phyloP scores from a whole-genome alignment of 1,140 invertebrate genomes.

The Platorchestia sp. region DNA sequence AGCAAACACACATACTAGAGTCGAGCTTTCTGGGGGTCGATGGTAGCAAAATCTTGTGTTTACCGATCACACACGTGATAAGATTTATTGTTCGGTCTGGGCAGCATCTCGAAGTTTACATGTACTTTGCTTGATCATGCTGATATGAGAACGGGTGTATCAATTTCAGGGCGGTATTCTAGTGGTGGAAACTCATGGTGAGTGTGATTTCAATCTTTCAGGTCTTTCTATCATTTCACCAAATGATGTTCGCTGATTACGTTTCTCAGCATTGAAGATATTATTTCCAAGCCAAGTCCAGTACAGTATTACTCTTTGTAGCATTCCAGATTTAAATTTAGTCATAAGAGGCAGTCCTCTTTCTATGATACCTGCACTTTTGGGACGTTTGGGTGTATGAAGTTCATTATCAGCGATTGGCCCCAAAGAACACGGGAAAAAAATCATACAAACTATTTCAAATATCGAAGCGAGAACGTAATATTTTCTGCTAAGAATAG shows the following conservation, averaged over 20 bases:
- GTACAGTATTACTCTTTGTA: not conserved
- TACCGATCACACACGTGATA: not conserved
- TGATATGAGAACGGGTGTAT: not conserved
- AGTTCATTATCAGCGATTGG: no score
- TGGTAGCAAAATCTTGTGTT: not conserved
- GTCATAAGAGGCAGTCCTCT: no score
- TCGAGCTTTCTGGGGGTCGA: not conserved
- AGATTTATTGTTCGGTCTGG: not conserved
- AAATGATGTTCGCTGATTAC: not conserved
- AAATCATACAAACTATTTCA: no score
- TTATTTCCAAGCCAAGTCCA: no score
- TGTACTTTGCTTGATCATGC: not conserved
- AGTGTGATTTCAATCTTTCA: not conserved
- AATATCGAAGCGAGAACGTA: no score
- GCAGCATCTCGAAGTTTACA: not conserved
- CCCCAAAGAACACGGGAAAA: no score
- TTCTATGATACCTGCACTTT: no score
- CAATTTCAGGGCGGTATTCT: not conserved
- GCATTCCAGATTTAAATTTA: not conserved
- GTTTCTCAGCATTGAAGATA: not conserved
- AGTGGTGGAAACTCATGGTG: not conserved
- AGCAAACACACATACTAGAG: not conserved
- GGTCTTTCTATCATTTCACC: not conserved
- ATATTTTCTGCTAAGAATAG: no score
- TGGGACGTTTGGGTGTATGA: no score